These are phyloP conservation scores for Crypturellus undulatus DNA, from an alignment of 2,113 vertebrate species.

Conservation along the genomic window DNA sequence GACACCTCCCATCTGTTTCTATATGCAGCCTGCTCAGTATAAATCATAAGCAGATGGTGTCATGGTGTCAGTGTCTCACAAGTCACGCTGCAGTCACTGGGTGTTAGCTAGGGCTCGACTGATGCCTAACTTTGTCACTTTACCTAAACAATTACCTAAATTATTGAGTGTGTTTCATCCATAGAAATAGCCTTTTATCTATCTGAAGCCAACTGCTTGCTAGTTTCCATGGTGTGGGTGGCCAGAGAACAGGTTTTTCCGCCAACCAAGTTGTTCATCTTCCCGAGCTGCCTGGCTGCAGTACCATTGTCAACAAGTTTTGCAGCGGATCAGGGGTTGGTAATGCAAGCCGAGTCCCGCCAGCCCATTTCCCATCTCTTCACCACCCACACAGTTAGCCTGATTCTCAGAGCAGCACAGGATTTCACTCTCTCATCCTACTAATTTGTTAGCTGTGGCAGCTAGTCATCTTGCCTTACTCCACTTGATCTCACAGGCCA, in stretches of 20 bases:
- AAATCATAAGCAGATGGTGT: slow-evolving; percentile 64
- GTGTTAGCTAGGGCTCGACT: slow-evolving; percentile 13
- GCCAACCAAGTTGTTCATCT: slow-evolving; percentile 43
- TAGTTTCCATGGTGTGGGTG: slow-evolving; percentile 40
- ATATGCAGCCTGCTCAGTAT: slow-evolving; percentile 56
- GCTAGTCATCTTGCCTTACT: slow-evolving; percentile 22
- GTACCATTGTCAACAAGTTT: slow-evolving; percentile 61
- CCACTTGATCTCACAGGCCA: not conserved
- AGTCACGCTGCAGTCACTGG: slow-evolving; percentile 32
- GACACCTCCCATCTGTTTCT: slow-evolving; percentile 68
- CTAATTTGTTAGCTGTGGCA: slow-evolving; percentile 28
- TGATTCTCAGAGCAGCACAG: slow-evolving; percentile 35
- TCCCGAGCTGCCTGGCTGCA: slow-evolving; percentile 42
- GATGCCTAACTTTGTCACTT: slow-evolving; percentile 25
- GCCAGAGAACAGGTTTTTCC: slow-evolving; percentile 50
- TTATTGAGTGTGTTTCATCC: not conserved
- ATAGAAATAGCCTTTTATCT: slow-evolving; percentile 41
- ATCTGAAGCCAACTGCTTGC: slow-evolving; percentile 40
- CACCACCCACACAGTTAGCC: slow-evolving; percentile 48
- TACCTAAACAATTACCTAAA: not conserved
- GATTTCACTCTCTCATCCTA: slow-evolving; percentile 20
- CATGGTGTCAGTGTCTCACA: slow-evolving; percentile 46
- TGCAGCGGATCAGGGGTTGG: slow-evolving; percentile 54
- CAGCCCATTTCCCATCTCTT: slow-evolving; percentile 58
- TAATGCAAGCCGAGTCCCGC: slow-evolving; percentile 15